A percentile compares a stretch with the other conserved stretches of the same genome.
Conservation (phyloP, 53 echinoderm and acorn worm species). For the Actinopyga echinites region DNA sequence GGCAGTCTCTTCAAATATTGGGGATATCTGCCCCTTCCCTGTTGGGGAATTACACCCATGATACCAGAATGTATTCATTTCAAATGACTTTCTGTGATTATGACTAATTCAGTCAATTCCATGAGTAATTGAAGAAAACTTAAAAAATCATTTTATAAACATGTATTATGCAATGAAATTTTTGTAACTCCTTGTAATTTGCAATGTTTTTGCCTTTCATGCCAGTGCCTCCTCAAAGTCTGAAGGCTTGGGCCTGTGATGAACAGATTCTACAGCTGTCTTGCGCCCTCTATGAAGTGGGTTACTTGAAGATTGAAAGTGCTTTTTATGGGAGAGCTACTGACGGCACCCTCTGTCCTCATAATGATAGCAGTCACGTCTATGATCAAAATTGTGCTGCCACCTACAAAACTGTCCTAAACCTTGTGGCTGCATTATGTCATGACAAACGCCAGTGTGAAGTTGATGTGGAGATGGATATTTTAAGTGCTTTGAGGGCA, state of each 20-base stretch:
- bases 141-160: too few relatives aligned
- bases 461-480: conserved; percentile 63
- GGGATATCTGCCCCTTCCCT: too few relatives aligned
- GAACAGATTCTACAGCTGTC: conserved; percentile 65
- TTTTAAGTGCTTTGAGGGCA: conserved; percentile 43
- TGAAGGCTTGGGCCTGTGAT: conserved; percentile 70
- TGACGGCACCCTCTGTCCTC: conserved; percentile 50
- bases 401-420: conserved; percentile 7
- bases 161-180: too few relatives aligned
- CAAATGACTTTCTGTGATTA: too few relatives aligned
- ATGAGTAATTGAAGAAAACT: too few relatives aligned
- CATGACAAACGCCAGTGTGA: conserved; percentile 53
- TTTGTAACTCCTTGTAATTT: background rate
- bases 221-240: conserved; percentile 37
- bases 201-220: background rate
- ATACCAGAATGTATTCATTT: too few relatives aligned
- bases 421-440: conserved; percentile 51
- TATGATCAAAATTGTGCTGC: conserved; percentile 58
- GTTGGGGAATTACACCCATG: too few relatives aligned
- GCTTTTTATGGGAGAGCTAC: conserved; percentile 70
- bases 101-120: too few relatives aligned
- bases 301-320: conserved; percentile 56
- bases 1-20: too few relatives aligned
- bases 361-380: conserved; percentile 59
- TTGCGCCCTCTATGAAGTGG: conserved; percentile 49